A percentile compares a stretch with the other conserved stretches of the same genome.
Conservation (phyloP, 1,140 invertebrate species). For the Cotesia glomerata region DNA sequence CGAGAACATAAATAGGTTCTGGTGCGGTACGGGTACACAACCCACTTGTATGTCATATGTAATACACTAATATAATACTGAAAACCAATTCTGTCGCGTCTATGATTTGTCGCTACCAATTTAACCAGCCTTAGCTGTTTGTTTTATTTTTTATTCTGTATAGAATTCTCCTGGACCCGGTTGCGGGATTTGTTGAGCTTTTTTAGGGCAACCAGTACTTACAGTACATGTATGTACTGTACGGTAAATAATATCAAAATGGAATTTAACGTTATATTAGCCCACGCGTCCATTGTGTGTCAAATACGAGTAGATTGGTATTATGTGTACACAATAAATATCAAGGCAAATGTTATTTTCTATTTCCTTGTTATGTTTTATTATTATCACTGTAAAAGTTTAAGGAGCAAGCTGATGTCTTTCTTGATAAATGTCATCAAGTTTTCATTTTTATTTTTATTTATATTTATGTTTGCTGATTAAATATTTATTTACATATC, state of each 20-base stretch:
- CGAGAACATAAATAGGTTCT: conserved; percentile 19
- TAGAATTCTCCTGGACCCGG: background rate
- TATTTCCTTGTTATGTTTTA: background rate
- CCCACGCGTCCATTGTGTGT: conserved; percentile 7
- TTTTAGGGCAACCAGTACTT: background rate
- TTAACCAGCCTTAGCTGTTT: background rate
- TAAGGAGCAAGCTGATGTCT: no score
- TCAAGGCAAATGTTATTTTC: background rate
- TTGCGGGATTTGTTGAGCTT: no score
- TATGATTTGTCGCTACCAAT: background rate
- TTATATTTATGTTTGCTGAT: no score
- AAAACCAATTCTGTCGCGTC: conserved; percentile 1
- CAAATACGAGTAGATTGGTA: background rate
- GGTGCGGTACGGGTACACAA: background rate
- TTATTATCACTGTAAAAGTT: no score
- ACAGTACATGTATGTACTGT: background rate
- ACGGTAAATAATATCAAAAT: background rate
- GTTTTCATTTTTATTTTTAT: no score
- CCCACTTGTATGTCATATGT: conserved; percentile 15
- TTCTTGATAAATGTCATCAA: no score
- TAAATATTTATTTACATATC: no score
- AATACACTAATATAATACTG: background rate
- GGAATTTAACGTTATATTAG: background rate
- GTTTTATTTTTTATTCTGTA: background rate
- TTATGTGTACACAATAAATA: conserved; percentile 12